A percentile compares a stretch with the other conserved stretches of the same genome.
These are phyloP conservation scores for Alosa alosa DNA, from an alignment of 2,113 vertebrate species.

Conservation along the genomic window DNA sequence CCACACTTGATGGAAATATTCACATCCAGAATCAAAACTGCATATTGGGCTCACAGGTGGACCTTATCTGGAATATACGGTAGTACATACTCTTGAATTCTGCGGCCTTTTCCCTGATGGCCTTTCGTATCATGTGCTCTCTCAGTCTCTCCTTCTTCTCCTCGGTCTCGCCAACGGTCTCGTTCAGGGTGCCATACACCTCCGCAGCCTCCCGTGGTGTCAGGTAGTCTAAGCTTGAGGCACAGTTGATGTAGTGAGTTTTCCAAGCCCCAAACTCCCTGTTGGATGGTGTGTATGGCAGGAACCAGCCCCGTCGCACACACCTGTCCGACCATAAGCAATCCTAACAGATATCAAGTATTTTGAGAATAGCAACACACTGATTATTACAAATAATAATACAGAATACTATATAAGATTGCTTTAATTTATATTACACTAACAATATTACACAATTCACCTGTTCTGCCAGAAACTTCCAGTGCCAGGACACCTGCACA, in stretches of 20 bases:
- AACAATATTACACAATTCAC: conserved; percentile 60
- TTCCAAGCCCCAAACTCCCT: conserved; percentile 77
- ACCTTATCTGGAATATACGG: background rate
- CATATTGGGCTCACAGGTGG: background rate
- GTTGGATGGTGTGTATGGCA: conserved; percentile 69
- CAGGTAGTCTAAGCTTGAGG: conserved; percentile 67
- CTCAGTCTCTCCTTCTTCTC: conserved; percentile 66
- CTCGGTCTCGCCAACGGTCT: conserved; percentile 54
- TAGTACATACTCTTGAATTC: conserved; percentile 72
- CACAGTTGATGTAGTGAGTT: conserved; percentile 70
- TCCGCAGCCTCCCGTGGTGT: conserved; percentile 67
- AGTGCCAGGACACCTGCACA: conserved; percentile 83
- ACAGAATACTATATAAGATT: background rate
- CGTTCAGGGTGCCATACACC: conserved; percentile 68
- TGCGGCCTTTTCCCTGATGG: conserved; percentile 65
- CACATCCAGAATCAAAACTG: too few relatives aligned
- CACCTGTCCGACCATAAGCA: conserved; percentile 77
- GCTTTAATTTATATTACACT: too few relatives aligned
- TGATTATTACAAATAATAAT: background rate
- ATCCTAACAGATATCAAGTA: conserved; percentile 60
- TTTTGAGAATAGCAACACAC: background rate
- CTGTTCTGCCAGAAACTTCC: conserved; percentile 86
- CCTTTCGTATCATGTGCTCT: conserved; percentile 68
- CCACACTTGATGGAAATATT: too few relatives aligned
- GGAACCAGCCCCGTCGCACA: conserved; percentile 76